These are phyloP conservation scores for Hermodice carunculata DNA, from an alignment of 2,888 invertebrate genomes.

Conservation along the genomic window DNA sequence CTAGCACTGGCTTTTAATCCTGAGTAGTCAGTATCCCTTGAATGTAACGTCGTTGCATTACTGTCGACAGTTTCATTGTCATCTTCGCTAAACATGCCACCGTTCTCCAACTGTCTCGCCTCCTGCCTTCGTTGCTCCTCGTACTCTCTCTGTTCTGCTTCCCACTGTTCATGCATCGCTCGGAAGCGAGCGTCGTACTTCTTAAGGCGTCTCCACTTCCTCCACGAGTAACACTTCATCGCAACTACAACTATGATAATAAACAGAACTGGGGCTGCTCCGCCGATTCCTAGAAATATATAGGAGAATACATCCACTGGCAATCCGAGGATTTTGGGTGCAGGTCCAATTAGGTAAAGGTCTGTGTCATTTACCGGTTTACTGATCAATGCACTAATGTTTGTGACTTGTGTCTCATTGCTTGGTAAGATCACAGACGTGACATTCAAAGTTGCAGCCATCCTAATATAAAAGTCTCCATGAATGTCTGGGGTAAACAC, in stretches of 20 bases:
- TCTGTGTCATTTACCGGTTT: no score
- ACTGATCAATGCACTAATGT: no score
- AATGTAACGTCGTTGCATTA: no score
- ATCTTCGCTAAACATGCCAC: no score
- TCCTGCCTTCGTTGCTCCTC: no score
- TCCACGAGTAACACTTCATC: conserved; percentile 31
- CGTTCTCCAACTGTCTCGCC: no score
- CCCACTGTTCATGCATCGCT: conserved; percentile 22
- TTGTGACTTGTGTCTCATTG: no score
- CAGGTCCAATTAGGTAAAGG: conserved; percentile 21
- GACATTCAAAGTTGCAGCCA: no score
- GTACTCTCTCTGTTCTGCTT: conserved; percentile 21
- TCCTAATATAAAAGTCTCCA: no score
- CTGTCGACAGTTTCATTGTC: no score
- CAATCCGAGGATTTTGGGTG: conserved; percentile 32
- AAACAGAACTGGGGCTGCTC: conserved; percentile 36
- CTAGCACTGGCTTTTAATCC: conserved; percentile 19
- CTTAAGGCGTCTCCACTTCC: conserved; percentile 9
- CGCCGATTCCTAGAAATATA: conserved; percentile 36
- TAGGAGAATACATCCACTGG: conserved; percentile 36
- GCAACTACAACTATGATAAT: conserved; percentile 24
- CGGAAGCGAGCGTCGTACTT: conserved; percentile 4
- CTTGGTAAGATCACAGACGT: no score
- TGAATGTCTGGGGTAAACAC: no score
- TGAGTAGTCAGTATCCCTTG: conserved; percentile 1